Conservation (phyloP, 1,140 invertebrate genomes). For the Ylistrum balloti region DNA sequence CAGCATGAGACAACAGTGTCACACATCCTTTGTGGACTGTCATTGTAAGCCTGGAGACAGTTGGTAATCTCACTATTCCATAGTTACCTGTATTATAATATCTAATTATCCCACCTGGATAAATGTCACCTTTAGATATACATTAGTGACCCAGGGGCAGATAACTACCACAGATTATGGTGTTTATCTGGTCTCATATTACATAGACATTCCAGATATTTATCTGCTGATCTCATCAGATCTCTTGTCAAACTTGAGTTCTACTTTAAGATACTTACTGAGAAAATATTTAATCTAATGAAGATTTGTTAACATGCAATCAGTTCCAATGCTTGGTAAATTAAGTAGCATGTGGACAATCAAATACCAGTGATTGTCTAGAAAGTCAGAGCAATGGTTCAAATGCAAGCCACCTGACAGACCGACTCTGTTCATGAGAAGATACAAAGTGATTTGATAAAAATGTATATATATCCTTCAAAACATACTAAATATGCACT, state of each 20-base stretch:
- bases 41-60: neutral
- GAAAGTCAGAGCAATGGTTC: too few relatives aligned
- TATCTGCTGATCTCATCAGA: slow-evolving; percentile 20
- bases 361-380: too few relatives aligned
- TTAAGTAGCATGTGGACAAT: too few relatives aligned
- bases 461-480: too few relatives aligned
- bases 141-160: neutral
- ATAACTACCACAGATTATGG: neutral
- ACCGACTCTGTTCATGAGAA: too few relatives aligned
- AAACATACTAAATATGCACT: too few relatives aligned
- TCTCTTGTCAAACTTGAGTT: neutral
- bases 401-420: too few relatives aligned
- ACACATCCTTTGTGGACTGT: neutral
- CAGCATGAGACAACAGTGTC: slow-evolving; percentile 14
- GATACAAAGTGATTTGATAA: too few relatives aligned
- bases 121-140: neutral
- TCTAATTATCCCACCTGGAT: slow-evolving; percentile 1
- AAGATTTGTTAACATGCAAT: too few relatives aligned
- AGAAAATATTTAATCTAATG: too few relatives aligned
- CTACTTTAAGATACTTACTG: neutral
- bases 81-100: neutral
- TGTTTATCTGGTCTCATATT: neutral
- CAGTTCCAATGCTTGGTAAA: too few relatives aligned
- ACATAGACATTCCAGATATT: neutral
- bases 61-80: neutral